phyloP scores from a whole-genome alignment of 2,888 invertebrate species.

The Resseliella maxima region DNA sequence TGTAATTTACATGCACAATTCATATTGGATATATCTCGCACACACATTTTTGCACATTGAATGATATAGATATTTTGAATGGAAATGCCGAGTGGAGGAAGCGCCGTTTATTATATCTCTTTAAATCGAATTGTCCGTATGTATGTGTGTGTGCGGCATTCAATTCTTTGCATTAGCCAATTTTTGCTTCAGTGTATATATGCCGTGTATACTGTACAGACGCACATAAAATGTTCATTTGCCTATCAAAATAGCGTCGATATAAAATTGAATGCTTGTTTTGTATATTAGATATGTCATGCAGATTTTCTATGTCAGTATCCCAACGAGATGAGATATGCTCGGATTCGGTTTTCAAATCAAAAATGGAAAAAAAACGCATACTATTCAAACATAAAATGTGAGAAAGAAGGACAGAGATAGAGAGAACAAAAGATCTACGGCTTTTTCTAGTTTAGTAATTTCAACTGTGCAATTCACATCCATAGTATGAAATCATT shows the following conservation, averaged over 20 bases:
- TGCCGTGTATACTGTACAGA: background rate
- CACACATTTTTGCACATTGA: background rate
- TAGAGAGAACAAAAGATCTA: background rate
- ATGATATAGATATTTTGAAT: background rate
- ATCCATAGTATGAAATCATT: no score
- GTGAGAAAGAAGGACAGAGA: no score
- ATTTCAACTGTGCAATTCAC: constrained; percentile 48
- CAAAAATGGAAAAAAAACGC: background rate
- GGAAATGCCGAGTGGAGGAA: constrained; percentile 8
- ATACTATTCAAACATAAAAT: no score
- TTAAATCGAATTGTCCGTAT: no score
- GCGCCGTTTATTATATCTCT: constrained; percentile 49
- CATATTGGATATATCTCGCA: constrained; percentile 33
- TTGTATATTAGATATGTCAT: constrained; percentile 35
- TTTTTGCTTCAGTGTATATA: background rate
- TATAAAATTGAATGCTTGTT: constrained; percentile 49
- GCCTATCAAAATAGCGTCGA: constrained; percentile 21
- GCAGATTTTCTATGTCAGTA: constrained; percentile 47
- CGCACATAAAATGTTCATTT: constrained; percentile 49
- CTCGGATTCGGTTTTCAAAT: background rate
- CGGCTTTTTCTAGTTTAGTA: constrained; percentile 19
- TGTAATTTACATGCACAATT: constrained; percentile 38
- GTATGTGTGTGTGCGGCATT: no score
- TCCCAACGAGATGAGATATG: constrained; percentile 46
- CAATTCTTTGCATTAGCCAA: no score